Evolutionary conservation across 2,113 vertebrate genomes (phyloP), one percentile per base, ranked within the genome.

Genomic region (Girardinichthys multiradiatus): DNA sequence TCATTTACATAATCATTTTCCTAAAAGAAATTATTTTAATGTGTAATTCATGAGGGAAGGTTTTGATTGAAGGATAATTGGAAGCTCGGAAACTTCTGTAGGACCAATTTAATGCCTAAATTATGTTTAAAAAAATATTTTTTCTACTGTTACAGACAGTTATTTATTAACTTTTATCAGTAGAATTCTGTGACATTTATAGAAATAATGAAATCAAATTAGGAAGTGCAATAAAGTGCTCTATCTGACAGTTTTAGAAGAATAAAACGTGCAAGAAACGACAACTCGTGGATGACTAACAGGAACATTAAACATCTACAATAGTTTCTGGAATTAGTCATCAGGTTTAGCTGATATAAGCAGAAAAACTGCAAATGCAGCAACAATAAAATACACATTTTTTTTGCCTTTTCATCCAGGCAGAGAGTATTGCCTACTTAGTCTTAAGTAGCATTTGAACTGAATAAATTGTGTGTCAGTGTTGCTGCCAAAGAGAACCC

Each of bases 1-100:
- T 24, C 30, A 82, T 77, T 83, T 61, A 31, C 73, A 79, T 79
- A 75, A 82, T 59, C 8, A 27, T 14, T 76, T 68, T 30, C 21
- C 13, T 72, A 71, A 80, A 77, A 67, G 6, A 45, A 45, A 1
- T 6, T 19, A 42, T 27, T 24, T 70, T 67, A 19, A 77, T 84
- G 73, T 65, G 58, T 77, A 73, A 85, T 80, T 90, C 65, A 75
- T 78, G 63, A 78, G 64, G 17, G 57, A 68, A 59, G 64, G 45
- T 51, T 67, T 4, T 58, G 28, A 57, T 57, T 11, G 33, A 77
- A 70, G 28, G 39, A 57, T 28, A 29, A 57, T 42, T 64, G 28
- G 15, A 48, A 39, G 68, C 42, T 57, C 8, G 30, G 33, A 28
- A 58, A 65, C 14, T 45, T 24, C 33, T 57, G 42, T 58, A 42